Conservation (phyloP, 2,888 invertebrate genomes). For the Lomographa bimaculata region DNA sequence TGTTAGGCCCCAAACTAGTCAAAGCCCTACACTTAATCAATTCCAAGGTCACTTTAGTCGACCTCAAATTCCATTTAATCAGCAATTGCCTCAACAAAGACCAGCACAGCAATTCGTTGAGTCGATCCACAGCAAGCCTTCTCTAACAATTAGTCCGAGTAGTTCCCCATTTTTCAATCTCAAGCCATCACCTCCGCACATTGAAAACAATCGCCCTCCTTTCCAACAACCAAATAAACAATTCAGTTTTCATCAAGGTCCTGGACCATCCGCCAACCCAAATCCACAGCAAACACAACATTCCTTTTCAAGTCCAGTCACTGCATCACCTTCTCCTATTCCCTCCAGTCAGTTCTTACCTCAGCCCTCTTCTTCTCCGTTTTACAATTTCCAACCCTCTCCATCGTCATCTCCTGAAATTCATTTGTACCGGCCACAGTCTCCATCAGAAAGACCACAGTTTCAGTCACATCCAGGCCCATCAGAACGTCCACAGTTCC, state of each 20-base stretch:
- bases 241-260: slow-evolving; percentile 72
- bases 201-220: slow-evolving; percentile 67
- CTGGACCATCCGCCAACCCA: slow-evolving; percentile 59
- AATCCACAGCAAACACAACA: slow-evolving; percentile 52
- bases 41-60: slow-evolving; percentile 64
- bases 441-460: slow-evolving; percentile 53
- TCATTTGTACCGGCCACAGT: slow-evolving; percentile 56
- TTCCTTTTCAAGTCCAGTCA: slow-evolving; percentile 50
- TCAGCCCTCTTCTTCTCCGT: slow-evolving; percentile 65
- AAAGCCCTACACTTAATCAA: slow-evolving; percentile 58
- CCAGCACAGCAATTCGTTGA: slow-evolving; percentile 68
- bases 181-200: slow-evolving; percentile 71
- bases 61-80: slow-evolving; percentile 62
- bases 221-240: slow-evolving; percentile 72
- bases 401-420: slow-evolving; percentile 45
- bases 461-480: slow-evolving; percentile 45
- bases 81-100: slow-evolving; percentile 78
- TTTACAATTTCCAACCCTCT: slow-evolving; percentile 71
- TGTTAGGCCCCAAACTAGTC: slow-evolving; percentile 55
- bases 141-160: slow-evolving; percentile 57
- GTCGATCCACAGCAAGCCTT: slow-evolving; percentile 52
- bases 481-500: slow-evolving; percentile 51
- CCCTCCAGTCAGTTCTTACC: slow-evolving; percentile 68
- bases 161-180: slow-evolving; percentile 72
- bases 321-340: slow-evolving; percentile 57